Percentiles rank a stretch among this genome's conserved stretches.
phyloP scores from a whole-genome alignment of 1,140 invertebrate genomes.

The Drosophila kurseongensis region DNA sequence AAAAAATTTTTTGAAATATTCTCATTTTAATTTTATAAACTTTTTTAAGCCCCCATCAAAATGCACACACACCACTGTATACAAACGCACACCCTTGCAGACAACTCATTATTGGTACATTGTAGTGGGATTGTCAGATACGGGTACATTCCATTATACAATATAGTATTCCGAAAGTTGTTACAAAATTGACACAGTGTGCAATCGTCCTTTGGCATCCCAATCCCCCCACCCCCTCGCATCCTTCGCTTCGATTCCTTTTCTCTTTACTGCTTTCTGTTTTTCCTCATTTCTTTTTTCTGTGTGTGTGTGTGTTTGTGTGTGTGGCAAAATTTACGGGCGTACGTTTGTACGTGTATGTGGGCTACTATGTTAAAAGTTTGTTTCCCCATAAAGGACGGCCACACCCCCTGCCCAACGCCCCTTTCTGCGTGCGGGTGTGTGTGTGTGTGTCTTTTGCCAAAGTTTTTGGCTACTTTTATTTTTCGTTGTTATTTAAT shows the following conservation, averaged over 20 bases:
- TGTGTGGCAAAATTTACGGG: constrained; percentile 19
- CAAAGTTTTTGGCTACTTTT: constrained; percentile 63
- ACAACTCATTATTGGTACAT: constrained; percentile 49
- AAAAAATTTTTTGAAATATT: too few relatives aligned
- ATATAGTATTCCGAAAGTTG: constrained; percentile 41
- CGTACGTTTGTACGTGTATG: constrained; percentile 48
- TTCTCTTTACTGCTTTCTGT: constrained; percentile 31
- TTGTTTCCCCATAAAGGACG: constrained; percentile 47
- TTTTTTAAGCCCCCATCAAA: neutral
- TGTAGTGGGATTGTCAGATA: constrained; percentile 43
- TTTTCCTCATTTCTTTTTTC: constrained; percentile 39
- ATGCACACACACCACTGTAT: constrained; percentile 13
- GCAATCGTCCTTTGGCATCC: constrained; percentile 47
- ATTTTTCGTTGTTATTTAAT: constrained; percentile 69
- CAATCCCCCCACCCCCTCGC: neutral
- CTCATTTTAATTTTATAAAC: neutral
- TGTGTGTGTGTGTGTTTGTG: constrained; percentile 18
- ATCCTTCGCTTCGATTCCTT: constrained; percentile 35
- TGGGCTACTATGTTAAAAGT: constrained; percentile 80
- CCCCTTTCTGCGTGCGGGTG: constrained; percentile 1
- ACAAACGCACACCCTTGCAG: neutral
- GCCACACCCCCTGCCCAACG: constrained; percentile 38
- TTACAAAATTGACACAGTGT: constrained; percentile 60
- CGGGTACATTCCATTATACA: constrained; percentile 30
- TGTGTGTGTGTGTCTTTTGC: constrained; percentile 33